Evolutionary conservation across 2,113 vertebrate genomes (phyloP).

Genomic region (Brachyhypopomus occidentalis): DNA sequence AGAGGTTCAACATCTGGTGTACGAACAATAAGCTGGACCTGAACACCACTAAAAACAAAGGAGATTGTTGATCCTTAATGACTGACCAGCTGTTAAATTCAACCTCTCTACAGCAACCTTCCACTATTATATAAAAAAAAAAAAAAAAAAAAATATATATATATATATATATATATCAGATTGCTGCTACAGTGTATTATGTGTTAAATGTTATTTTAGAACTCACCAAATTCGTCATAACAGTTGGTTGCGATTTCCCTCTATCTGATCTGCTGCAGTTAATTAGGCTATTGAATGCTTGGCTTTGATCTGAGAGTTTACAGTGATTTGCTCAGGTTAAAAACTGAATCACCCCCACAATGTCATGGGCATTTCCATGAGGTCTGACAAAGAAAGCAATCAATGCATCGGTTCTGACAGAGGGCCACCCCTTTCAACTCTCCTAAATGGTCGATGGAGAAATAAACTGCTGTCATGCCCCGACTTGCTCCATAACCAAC

Average conservation of each 20-base stretch:
- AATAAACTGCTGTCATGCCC: slow-evolving; percentile 25
- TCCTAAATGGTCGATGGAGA: slow-evolving; percentile 3
- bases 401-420: slow-evolving; percentile 18
- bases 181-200: too few relatives aligned
- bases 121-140: too few relatives aligned
- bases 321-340: slow-evolving; percentile 20
- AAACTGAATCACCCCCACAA: slow-evolving; percentile 14
- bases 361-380: slow-evolving; percentile 31
- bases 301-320: background rate
- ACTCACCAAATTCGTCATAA: background rate
- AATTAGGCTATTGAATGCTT: background rate
- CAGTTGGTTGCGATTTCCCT: background rate
- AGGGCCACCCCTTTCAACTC: slow-evolving; percentile 10
- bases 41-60: too few relatives aligned
- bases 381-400: slow-evolving; percentile 24
- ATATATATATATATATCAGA: too few relatives aligned
- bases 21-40: too few relatives aligned
- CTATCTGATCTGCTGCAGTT: background rate
- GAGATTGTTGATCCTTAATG: too few relatives aligned
- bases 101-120: too few relatives aligned
- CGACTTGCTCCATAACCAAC: slow-evolving; percentile 22
- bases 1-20: too few relatives aligned
- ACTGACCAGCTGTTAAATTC: too few relatives aligned
- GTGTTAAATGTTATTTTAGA: too few relatives aligned
- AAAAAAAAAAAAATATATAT: too few relatives aligned